Conservation (phyloP, 2,888 invertebrate species). For the Cyclophora punctaria region DNA sequence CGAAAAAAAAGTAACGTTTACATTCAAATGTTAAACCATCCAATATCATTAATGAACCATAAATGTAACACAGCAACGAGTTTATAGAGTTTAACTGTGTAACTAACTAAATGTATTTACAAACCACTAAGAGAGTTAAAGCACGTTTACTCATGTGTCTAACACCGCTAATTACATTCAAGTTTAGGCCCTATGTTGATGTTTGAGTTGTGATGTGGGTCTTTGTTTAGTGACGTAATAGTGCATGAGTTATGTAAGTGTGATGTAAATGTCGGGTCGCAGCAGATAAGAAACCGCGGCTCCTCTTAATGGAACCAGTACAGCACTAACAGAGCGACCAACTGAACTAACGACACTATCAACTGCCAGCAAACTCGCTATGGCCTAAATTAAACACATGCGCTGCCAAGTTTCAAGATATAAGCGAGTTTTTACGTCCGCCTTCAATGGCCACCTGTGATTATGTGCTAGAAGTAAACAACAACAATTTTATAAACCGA, state of each 20-base stretch:
- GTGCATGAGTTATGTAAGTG: slow-evolving; percentile 1
- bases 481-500: slow-evolving; percentile 12
- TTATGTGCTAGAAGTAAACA: slow-evolving; percentile 12
- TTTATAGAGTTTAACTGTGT: slow-evolving; percentile 7
- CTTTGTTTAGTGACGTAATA: slow-evolving; percentile 23
- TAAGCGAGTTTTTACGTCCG: slow-evolving; percentile 23
- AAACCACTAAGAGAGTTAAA: slow-evolving; percentile 21
- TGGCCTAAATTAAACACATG: slow-evolving; percentile 32
- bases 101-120: slow-evolving; percentile 23
- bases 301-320: slow-evolving; percentile 35
- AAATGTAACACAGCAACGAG: slow-evolving; percentile 10
- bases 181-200: slow-evolving; percentile 18
- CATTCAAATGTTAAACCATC: slow-evolving; percentile 5
- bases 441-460: slow-evolving; percentile 25
- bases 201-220: slow-evolving; percentile 19
- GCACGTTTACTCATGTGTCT: slow-evolving; percentile 21
- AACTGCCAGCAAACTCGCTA: slow-evolving; percentile 34
- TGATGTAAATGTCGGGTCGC: neutral
- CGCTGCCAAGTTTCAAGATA: slow-evolving; percentile 23
- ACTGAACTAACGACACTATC: slow-evolving; percentile 44
- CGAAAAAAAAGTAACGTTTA: slow-evolving; percentile 18
- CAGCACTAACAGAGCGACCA: slow-evolving; percentile 32
- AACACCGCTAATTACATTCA: slow-evolving; percentile 25
- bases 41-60: slow-evolving; percentile 6
- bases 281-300: slow-evolving; percentile 29